These are phyloP conservation scores for Mycetomoellerius zeteki DNA, from an alignment of 1,140 invertebrate species.

Conservation along the genomic window DNA sequence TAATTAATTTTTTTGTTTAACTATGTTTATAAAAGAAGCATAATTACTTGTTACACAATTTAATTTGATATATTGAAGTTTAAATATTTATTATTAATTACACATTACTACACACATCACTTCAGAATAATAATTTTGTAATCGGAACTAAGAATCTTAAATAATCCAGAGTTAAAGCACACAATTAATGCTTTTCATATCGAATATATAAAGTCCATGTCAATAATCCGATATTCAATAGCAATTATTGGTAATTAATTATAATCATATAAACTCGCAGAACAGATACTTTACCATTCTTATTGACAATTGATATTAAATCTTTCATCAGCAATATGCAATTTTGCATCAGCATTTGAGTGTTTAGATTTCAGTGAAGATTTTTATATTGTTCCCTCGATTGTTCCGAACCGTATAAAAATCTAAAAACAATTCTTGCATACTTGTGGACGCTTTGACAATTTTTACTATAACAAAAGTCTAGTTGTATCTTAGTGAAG, in stretches of 20 bases:
- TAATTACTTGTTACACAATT: neutral
- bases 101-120: neutral
- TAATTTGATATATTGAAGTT: neutral
- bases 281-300: neutral
- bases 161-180: neutral
- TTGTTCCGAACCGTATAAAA: no score
- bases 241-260: neutral
- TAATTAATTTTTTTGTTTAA: neutral
- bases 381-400: no score
- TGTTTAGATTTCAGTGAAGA: no score
- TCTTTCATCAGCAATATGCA: no score
- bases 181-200: neutral
- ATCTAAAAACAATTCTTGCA: no score
- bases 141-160: neutral
- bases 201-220: neutral
- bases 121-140: constrained; percentile 2
- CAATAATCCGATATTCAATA: constrained; percentile 26
- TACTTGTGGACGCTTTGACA: no score
- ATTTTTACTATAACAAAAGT: no score
- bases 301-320: neutral
- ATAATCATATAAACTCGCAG: neutral
- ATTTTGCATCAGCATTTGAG: no score
- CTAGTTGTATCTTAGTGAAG: no score
- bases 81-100: constrained; percentile 15
- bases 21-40: neutral